Evolutionary conservation across 2,797 vertebrate species (phyloP), one percentile per base, ranked within the genome.

Genomic region (Neoniphon sammara): DNA sequence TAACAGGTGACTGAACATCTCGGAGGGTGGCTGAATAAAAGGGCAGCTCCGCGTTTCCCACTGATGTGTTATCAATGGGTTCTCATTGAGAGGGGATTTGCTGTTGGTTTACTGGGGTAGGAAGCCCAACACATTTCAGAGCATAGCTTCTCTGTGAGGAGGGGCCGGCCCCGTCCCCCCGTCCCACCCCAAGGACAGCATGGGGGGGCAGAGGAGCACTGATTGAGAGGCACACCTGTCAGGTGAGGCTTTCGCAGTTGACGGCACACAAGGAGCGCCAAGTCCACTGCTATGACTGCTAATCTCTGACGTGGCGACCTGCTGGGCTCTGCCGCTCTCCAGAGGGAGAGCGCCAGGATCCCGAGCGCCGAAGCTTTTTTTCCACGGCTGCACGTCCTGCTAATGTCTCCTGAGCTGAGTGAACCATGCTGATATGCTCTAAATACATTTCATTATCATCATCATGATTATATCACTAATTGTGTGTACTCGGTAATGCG

Each of bases 391-490:
- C 85, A 81, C n/a, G 84, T 87, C 82, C 81, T 75, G 83, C 87
- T 87, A 84, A 82, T 75, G 78, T 87, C 86, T 89, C 85, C 82
- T 3, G 42, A 88, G 88, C 90, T 80, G 72, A 84, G 31, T 44
- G 74, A 87, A 82, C 72, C 78, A 47, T 23, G 72, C 80, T 90
- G 88, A 91, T 92, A 84, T 93, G 94, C 92, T 94, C 93, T 92
- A 93, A 94, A 94, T 94, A 93, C 94, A 94, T 94, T 94, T 94
- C 93, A 95, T 95, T 94, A 94, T 93, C 91, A 93, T 93, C 91
- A 91, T 92, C 87, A 91, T 92, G 92, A 94, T 94, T 92, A 93
- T 93, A 90, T 90, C 91, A 88, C 90, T 93, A 93, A 94, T 93
- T 93, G 92, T 89, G 92, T 94, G 93, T 93, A 90, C 84, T 85